Base-by-base conservation (phyloP, 2,797 vertebrate genomes). In the Microcaecilia unicolor region DNA sequence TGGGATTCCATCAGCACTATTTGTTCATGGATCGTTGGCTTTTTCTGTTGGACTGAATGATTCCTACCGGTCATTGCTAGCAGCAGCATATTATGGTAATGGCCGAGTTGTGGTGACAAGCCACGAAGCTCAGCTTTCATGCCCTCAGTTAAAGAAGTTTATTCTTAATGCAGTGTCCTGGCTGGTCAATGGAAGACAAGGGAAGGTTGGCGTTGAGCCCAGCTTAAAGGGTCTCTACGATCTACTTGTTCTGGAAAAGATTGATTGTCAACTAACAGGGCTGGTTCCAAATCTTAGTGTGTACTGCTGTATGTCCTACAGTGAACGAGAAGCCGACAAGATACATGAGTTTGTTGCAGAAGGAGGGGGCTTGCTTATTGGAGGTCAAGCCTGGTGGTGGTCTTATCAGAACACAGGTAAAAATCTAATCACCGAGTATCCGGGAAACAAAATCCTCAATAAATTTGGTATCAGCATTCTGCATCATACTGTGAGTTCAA, bases 301-400 rank as follows among this genome's bases (percentile, higher is more conserved):
- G 5, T 88, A 72, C 28, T 86, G 87, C 25, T 81, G 80, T n/a
- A 38, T 2, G 1, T 66, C 75, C 1, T 86, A 86, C 31, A 55
- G 42, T 12, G 48, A 55, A 30, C 12, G 39, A 4, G 52, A 80
- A 3, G 32, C 42, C 4, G 22, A 64, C 16, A 55, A 80, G 31
- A 84, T 91, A 29, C 73, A 74, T 22, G 39, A 84, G 16, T 91
- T 88, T 65, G 87, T 91, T 27, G 81, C 84, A 2, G 86, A 88
- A 51, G 89, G 89, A 2, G 80, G 87, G 19, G 86, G 85, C 4
- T 64, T 92, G 37, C 58, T 92, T 25, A 73, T 88, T 3, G 87
- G 80, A 8, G 88, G 85, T 16, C 89, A 91, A 17, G 67, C 76
- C 52, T 88, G 86, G 88, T 58, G 58, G 38, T 92, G 89, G 89